Percentiles rank a stretch among this genome's conserved stretches.
phyloP scores from a whole-genome alignment of 2,888 invertebrate genomes.

The Drosophila robusta region DNA sequence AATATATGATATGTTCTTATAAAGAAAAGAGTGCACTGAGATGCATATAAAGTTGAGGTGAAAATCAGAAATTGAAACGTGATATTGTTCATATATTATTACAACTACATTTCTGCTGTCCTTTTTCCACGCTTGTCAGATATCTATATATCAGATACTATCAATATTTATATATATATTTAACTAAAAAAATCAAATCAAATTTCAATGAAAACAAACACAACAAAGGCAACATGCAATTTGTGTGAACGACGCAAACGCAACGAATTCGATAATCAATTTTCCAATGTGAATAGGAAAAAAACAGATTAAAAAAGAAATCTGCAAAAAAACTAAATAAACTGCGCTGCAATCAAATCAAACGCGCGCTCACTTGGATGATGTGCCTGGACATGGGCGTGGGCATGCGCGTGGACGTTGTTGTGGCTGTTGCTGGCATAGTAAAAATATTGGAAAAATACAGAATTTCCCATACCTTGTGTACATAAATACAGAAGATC shows the following conservation, averaged over 20 bases:
- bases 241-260: constrained; percentile 11
- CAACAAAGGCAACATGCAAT: constrained; percentile 77
- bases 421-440: constrained; percentile 68
- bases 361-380: constrained; percentile 83
- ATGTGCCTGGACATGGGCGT: constrained; percentile 60
- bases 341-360: constrained; percentile 61
- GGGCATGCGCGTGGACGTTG: constrained; percentile 42
- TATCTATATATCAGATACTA: constrained; percentile 1
- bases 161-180: constrained; percentile 3
- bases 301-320: constrained; percentile 15
- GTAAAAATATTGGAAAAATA: too few relatives aligned
- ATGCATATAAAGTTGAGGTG: constrained; percentile 27
- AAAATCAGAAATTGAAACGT: constrained; percentile 19
- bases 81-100: constrained; percentile 3
- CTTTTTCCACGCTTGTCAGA: constrained; percentile 16
- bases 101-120: background rate
- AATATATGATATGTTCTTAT: constrained; percentile 4
- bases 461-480: too few relatives aligned
- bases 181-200: constrained; percentile 19
- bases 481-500: too few relatives aligned
- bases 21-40: constrained; percentile 25
- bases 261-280: constrained; percentile 27
- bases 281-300: constrained; percentile 17
- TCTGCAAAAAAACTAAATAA: constrained; percentile 37
- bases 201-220: constrained; percentile 33